Evolutionary conservation across 2,113 vertebrate genomes (phyloP).

Genomic region (Ictalurus furcatus): DNA sequence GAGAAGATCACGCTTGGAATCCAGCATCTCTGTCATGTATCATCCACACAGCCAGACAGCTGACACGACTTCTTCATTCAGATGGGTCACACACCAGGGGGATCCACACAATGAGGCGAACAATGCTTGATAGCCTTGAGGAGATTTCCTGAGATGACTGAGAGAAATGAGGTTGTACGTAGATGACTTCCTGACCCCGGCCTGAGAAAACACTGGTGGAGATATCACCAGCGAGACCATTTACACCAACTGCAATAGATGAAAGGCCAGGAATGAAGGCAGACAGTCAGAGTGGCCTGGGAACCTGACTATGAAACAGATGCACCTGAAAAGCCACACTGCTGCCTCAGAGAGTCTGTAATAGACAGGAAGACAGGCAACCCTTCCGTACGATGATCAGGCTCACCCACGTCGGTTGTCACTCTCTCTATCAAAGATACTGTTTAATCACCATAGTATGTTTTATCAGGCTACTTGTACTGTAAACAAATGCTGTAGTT

Average conservation of each 20-base stretch:
- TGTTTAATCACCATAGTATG: too few species aligned
- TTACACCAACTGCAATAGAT: background rate
- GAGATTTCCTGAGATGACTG: constrained; percentile 9
- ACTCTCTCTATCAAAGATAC: too few species aligned
- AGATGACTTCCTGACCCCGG: constrained; percentile 2
- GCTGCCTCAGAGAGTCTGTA: background rate
- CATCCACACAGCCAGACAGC: constrained; percentile 20
- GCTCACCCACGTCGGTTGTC: too few species aligned
- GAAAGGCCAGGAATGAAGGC: background rate
- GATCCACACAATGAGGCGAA: constrained; percentile 12
- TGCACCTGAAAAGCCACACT: constrained; percentile 1
- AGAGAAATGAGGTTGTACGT: constrained; percentile 5
- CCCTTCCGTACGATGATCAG: background rate
- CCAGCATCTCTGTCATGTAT: background rate
- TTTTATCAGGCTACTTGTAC: too few species aligned
- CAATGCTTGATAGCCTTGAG: constrained; percentile 19
- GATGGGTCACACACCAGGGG: background rate
- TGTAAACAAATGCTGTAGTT: background rate
- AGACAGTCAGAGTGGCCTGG: constrained; percentile 5
- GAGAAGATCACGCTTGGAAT: constrained; percentile 2
- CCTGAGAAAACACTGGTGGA: background rate
- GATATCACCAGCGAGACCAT: background rate
- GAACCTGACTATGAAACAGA: constrained; percentile 10
- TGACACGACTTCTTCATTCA: constrained; percentile 26
- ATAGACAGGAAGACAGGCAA: constrained; percentile 11